A percentile compares a stretch with the other conserved stretches of the same genome.
phyloP scores from a whole-genome alignment of 2,888 invertebrate genomes.

The Ophonus ardosiacus region DNA sequence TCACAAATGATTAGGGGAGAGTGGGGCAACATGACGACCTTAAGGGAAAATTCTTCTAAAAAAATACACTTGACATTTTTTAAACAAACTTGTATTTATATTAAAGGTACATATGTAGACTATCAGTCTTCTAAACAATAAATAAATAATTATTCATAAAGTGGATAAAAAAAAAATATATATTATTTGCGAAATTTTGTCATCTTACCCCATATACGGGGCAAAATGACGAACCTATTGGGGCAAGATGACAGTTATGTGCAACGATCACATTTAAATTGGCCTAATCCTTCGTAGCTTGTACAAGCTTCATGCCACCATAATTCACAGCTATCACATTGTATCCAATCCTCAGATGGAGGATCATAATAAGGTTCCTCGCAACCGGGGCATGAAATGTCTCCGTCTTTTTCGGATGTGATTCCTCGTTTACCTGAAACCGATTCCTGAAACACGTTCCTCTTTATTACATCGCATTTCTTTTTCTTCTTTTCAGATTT shows the following conservation, averaged over 20 bases:
- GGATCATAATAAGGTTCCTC: constrained; percentile 58
- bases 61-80: not conserved
- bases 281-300: constrained; percentile 41
- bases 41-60: not conserved
- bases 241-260: constrained; percentile 7
- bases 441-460: constrained; percentile 11
- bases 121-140: not conserved
- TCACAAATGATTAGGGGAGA: no score
- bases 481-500: constrained; percentile 7
- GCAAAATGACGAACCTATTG: not conserved
- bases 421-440: not conserved
- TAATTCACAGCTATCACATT: constrained; percentile 25
- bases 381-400: constrained; percentile 57
- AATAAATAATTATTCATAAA: not conserved
- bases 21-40: not conserved
- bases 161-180: not conserved
- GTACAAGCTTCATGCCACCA: constrained; percentile 64
- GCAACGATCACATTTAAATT: constrained; percentile 54
- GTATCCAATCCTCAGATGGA: constrained; percentile 63
- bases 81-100: not conserved
- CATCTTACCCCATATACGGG: not conserved
- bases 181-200: not conserved
- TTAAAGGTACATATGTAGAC: not conserved
- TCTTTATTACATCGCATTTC: constrained; percentile 37
- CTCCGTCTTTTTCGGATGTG: constrained; percentile 24